Evolutionary conservation across 2,888 invertebrate genomes (phyloP).

Genomic region (Panzeria rudis): DNA sequence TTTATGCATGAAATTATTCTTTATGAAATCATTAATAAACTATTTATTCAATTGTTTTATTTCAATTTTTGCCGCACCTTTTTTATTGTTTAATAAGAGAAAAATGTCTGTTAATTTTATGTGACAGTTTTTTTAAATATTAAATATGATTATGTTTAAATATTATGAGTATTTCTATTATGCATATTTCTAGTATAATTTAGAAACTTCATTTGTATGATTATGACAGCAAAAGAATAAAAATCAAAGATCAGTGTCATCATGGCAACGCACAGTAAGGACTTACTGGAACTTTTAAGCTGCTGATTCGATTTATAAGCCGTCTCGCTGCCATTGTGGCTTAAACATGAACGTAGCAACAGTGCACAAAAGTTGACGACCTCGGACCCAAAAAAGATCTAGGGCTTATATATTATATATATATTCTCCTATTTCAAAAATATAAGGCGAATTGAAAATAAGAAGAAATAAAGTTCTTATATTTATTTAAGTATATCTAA

Average conservation of each 20-base stretch:
- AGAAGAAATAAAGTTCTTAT: too few relatives aligned
- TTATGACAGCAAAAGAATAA: not conserved
- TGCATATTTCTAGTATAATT: slow-evolving; percentile 4
- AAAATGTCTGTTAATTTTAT: slow-evolving; percentile 14
- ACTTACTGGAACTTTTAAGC: too few relatives aligned
- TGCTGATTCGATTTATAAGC: too few relatives aligned
- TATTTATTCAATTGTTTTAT: slow-evolving; percentile 12
- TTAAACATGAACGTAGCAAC: too few relatives aligned
- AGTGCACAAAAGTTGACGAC: too few relatives aligned
- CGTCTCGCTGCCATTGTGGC: too few relatives aligned
- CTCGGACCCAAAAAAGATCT: too few relatives aligned
- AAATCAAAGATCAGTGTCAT: not conserved
- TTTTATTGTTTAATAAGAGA: slow-evolving; percentile 29
- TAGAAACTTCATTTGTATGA: not conserved
- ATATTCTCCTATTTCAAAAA: too few relatives aligned
- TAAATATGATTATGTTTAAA: not conserved
- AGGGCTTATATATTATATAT: too few relatives aligned
- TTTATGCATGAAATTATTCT: slow-evolving; percentile 29
- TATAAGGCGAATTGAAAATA: too few relatives aligned
- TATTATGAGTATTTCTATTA: not conserved
- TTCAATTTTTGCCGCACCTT: slow-evolving; percentile 46
- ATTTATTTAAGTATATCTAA: too few relatives aligned
- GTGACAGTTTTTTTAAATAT: slow-evolving; percentile 42
- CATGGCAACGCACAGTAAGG: too few relatives aligned
- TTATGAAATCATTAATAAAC: slow-evolving; percentile 19